These are phyloP conservation scores for Hystrix brachyura DNA, from an alignment of 2,113 vertebrate genomes.

Conservation along the genomic window DNA sequence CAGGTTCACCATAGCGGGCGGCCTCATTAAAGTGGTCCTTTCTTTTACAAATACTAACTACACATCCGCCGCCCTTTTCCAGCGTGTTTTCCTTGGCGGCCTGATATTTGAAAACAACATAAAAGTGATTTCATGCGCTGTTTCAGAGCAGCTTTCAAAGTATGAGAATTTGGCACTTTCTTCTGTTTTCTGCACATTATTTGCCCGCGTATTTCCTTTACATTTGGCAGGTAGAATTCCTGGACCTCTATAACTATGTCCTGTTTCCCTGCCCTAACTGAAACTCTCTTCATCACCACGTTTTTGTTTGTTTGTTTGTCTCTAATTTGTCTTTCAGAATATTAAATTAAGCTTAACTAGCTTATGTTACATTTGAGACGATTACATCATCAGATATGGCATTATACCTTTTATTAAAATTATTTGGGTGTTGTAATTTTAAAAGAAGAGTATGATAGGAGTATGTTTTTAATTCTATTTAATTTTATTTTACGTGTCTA, in stretches of 20 bases:
- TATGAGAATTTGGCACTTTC: slow-evolving; percentile 78
- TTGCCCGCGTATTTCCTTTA: slow-evolving; percentile 80
- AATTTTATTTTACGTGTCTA: neutral
- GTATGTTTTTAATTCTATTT: neutral
- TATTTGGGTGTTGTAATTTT: neutral
- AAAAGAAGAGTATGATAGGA: neutral
- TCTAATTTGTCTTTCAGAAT: slow-evolving; percentile 52
- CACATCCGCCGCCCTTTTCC: slow-evolving; percentile 30
- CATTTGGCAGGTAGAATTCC: slow-evolving; percentile 73
- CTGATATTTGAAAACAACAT: slow-evolving; percentile 77
- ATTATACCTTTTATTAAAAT: neutral
- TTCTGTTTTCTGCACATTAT: slow-evolving; percentile 70
- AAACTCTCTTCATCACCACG: slow-evolving; percentile 46
- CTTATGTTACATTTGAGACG: neutral
- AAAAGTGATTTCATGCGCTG: slow-evolving; percentile 76
- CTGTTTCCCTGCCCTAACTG: slow-evolving; percentile 82
- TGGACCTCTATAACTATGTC: slow-evolving; percentile 82
- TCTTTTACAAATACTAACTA: slow-evolving; percentile 34
- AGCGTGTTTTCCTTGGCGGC: slow-evolving; percentile 75
- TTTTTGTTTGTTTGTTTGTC: slow-evolving; percentile 59
- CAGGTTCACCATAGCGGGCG: neutral
- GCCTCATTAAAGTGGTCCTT: slow-evolving; percentile 56
- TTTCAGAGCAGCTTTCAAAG: slow-evolving; percentile 76
- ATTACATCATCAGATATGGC: neutral
- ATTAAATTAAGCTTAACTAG: slow-evolving; percentile 20